phyloP scores from a whole-genome alignment of 2,113 vertebrate species.

The Bufo gargarizans region DNA sequence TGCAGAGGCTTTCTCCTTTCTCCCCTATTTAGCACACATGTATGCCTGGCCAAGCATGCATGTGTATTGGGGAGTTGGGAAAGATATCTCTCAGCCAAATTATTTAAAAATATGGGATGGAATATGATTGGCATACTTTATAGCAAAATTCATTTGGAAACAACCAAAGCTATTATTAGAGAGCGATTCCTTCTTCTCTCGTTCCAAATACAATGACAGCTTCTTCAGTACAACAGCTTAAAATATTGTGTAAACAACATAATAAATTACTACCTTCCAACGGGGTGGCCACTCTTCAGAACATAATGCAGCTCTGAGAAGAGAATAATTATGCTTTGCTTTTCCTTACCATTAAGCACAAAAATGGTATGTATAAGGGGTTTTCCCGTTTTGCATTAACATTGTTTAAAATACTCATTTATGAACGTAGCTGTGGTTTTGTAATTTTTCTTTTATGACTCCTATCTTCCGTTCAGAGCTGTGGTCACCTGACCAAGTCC shows the following conservation, averaged over 20 bases:
- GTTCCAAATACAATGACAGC: not conserved
- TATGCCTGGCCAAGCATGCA: no score
- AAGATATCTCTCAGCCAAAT: no score
- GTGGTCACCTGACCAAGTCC: no score
- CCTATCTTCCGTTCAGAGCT: no score
- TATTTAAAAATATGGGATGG: no score
- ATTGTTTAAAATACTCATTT: no score
- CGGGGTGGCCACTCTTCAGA: not conserved
- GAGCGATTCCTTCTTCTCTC: not conserved
- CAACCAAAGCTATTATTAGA: not conserved
- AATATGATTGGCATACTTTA: not conserved
- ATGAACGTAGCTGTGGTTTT: no score
- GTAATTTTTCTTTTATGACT: no score
- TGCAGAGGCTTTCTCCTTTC: no score
- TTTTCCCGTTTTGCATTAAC: not conserved
- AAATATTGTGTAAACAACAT: conserved; percentile 23
- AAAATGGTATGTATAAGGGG: not conserved
- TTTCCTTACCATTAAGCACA: not conserved
- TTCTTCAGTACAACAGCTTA: not conserved
- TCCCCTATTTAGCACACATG: no score
- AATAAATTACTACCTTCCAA: not conserved
- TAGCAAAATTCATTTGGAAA: not conserved
- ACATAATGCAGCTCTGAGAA: not conserved
- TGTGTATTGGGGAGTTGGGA: no score
- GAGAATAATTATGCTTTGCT: conserved; percentile 11